Conservation (phyloP, 2,888 invertebrate species). For the Actias luna region DNA sequence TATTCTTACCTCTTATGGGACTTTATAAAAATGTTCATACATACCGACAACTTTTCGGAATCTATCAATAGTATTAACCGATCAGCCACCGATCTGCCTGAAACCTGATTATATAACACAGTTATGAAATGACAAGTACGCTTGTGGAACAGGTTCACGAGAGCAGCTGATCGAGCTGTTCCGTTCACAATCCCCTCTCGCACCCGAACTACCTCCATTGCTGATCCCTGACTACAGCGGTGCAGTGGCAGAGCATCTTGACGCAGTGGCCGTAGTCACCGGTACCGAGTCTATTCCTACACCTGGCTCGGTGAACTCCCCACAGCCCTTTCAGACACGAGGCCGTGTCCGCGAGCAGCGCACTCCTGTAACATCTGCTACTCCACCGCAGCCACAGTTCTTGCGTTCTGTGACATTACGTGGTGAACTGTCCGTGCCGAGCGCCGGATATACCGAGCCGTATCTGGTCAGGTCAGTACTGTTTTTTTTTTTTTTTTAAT, state of each 20-base stretch:
- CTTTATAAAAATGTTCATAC: too few species aligned
- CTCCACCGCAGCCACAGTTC: background rate
- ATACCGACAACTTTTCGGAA: too few species aligned
- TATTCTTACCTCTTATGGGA: too few species aligned
- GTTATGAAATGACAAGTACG: background rate
- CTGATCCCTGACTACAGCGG: background rate
- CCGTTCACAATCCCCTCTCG: background rate
- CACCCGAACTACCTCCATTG: background rate
- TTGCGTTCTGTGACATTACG: background rate
- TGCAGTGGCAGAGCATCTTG: background rate
- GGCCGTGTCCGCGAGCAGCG: background rate
- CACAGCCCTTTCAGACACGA: background rate
- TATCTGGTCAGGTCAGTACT: background rate
- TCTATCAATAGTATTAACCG: too few species aligned
- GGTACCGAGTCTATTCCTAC: too few species aligned
- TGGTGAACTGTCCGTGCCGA: constrained; percentile 1
- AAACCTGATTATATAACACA: too few species aligned
- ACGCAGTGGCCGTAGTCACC: background rate
- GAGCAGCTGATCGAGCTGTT: background rate
- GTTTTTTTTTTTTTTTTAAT: background rate
- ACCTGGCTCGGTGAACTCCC: background rate
- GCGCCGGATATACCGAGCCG: background rate
- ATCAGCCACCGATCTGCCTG: too few species aligned
- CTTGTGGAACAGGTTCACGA: background rate
- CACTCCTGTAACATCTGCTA: background rate